These are phyloP conservation scores for Silurus aristotelis DNA, from an alignment of 2,797 vertebrate species.

Conservation along the genomic window DNA sequence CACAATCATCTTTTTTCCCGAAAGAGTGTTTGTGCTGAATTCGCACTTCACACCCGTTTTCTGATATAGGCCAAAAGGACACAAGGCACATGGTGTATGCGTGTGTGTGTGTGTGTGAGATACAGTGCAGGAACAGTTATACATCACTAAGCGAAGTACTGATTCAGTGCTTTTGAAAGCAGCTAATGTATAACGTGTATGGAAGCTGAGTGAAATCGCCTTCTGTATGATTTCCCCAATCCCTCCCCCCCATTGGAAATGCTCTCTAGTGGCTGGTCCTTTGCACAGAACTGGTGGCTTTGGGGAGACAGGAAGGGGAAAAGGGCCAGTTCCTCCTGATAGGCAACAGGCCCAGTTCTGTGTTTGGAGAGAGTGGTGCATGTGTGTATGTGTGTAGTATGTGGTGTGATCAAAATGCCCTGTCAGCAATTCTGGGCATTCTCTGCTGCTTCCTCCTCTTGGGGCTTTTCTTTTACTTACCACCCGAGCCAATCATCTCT, in stretches of 20 bases:
- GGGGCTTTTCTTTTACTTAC: slow-evolving; percentile 41
- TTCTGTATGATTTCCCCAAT: not conserved
- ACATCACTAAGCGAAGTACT: not conserved
- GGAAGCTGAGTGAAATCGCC: not conserved
- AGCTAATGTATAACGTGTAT: not conserved
- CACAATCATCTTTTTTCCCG: not conserved
- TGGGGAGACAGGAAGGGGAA: slow-evolving; percentile 83
- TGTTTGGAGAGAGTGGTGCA: slow-evolving; percentile 64
- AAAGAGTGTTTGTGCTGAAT: not conserved
- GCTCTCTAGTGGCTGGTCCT: slow-evolving; percentile 21
- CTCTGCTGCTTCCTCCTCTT: slow-evolving; percentile 71
- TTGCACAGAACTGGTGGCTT: slow-evolving; percentile 7
- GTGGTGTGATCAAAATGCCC: slow-evolving; percentile 69
- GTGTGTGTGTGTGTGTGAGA: not conserved
- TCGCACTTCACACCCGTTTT: not conserved
- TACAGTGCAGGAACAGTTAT: not conserved
- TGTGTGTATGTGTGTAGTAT: slow-evolving; percentile 29
- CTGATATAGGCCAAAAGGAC: not conserved
- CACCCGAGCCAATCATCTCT: not conserved
- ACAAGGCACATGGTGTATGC: not conserved
- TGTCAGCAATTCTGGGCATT: slow-evolving; percentile 79
- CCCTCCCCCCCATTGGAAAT: slow-evolving; percentile 30
- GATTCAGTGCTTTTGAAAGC: not conserved
- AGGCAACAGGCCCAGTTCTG: slow-evolving; percentile 62
- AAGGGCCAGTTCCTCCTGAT: slow-evolving; percentile 85